Percentiles rank a stretch among this genome's conserved stretches.
Evolutionary conservation across 2,888 invertebrate species (phyloP).

Genomic region (Horisme vitalbata): DNA sequence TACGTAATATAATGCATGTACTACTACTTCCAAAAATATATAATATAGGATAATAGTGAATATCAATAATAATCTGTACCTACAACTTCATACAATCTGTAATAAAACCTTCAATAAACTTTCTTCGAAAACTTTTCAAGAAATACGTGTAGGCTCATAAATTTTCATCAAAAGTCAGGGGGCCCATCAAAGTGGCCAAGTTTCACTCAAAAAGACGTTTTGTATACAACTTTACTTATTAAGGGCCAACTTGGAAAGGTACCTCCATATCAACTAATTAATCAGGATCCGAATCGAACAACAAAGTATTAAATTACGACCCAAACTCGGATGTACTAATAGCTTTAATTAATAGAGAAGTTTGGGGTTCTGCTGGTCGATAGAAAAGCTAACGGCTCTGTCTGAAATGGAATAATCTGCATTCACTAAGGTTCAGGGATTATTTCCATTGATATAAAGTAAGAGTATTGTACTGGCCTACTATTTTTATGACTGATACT

Average conservation of each 20-base stretch:
- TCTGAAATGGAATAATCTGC: neutral
- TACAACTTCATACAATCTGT: too few relatives aligned
- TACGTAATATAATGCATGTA: too few relatives aligned
- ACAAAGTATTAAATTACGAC: conserved; percentile 71
- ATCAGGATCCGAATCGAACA: conserved; percentile 67
- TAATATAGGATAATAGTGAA: too few relatives aligned
- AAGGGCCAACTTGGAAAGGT: conserved; percentile 60
- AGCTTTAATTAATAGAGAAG: conserved; percentile 61
- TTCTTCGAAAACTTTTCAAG: conserved; percentile 14
- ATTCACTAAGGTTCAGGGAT: too few relatives aligned
- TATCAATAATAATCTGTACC: too few relatives aligned
- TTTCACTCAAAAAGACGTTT: conserved; percentile 72
- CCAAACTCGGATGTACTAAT: conserved; percentile 53
- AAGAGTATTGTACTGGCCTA: too few relatives aligned
- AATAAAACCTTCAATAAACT: too few relatives aligned
- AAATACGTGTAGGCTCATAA: conserved; percentile 43
- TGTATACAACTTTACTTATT: conserved; percentile 72
- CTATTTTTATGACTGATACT: too few relatives aligned
- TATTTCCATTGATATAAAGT: too few relatives aligned
- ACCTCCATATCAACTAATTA: conserved; percentile 78
- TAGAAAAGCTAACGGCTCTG: conserved; percentile 4
- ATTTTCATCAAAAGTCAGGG: conserved; percentile 51
- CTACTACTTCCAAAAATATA: too few relatives aligned
- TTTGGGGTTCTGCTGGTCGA: conserved; percentile 36
- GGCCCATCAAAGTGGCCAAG: conserved; percentile 65